Percentiles rank a stretch among this genome's conserved stretches.
Conservation (phyloP, 2,113 vertebrate genomes). For the Pipa parva region DNA sequence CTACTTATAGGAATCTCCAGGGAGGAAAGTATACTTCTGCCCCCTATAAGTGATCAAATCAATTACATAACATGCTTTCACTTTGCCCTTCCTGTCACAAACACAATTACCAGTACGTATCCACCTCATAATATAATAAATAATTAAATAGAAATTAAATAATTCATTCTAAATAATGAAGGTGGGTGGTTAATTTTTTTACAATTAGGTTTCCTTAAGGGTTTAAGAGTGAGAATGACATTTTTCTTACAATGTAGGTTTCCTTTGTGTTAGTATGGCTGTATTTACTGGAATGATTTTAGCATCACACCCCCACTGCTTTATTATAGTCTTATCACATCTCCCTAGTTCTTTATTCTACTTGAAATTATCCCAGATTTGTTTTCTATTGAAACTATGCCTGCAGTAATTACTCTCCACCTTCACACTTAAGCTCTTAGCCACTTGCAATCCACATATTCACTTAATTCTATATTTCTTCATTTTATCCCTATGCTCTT, state of each 20-base stretch:
- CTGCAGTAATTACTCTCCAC: constrained; percentile 15
- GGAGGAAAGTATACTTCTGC: too few relatives aligned
- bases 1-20: too few relatives aligned
- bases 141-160: not conserved
- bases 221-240: constrained; percentile 13
- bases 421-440: too few relatives aligned
- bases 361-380: not conserved
- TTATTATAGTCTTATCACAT: not conserved
- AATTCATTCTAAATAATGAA: constrained; percentile 5
- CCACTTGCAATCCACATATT: too few relatives aligned
- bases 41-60: too few relatives aligned
- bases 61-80: too few relatives aligned
- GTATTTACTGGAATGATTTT: constrained; percentile 7
- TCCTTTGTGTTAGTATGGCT: not conserved
- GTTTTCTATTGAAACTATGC: constrained; percentile 9
- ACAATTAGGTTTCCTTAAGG: not conserved
- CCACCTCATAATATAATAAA: not conserved
- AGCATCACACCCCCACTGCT: not conserved
- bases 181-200: not conserved
- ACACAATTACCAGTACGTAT: too few relatives aligned
- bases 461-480: too few relatives aligned
- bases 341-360: constrained; percentile 11
- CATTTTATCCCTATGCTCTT: not conserved
- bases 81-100: too few relatives aligned
- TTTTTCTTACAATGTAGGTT: not conserved